Conservation (phyloP, 2,113 vertebrate species). For the Kryptolebias marmoratus region DNA sequence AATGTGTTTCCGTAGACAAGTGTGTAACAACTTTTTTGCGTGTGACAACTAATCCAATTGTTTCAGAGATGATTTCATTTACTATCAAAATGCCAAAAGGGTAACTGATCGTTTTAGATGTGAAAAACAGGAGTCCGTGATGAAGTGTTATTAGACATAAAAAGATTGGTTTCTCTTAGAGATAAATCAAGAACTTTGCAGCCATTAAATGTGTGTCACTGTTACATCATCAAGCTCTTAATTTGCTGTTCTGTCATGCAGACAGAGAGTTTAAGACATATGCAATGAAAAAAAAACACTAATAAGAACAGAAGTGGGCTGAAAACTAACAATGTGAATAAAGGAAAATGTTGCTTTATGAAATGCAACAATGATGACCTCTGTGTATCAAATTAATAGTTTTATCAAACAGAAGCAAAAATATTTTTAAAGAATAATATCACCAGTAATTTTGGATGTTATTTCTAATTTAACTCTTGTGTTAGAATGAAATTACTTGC, state of each 20-base stretch:
- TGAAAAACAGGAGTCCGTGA: neutral
- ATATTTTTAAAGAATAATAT: too few species aligned
- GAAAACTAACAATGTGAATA: neutral
- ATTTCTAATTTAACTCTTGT: too few species aligned
- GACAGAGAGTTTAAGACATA: neutral
- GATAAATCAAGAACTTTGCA: too few species aligned
- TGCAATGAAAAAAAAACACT: neutral
- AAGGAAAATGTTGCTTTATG: too few species aligned
- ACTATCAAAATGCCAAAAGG: slow-evolving; percentile 8
- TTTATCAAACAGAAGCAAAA: too few species aligned
- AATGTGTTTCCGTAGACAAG: slow-evolving; percentile 33
- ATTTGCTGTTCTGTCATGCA: neutral
- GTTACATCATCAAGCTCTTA: neutral
- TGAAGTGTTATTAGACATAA: too few species aligned
- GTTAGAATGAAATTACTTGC: too few species aligned
- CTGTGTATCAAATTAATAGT: too few species aligned
- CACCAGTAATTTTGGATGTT: too few species aligned
- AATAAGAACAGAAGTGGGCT: neutral
- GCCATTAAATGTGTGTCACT: too few species aligned
- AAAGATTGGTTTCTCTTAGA: too few species aligned
- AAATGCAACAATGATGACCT: too few species aligned
- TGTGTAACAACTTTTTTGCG: slow-evolving; percentile 10
- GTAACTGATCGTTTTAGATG: neutral
- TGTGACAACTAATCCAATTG: slow-evolving; percentile 26
- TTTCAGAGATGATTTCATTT: slow-evolving; percentile 24